These are phyloP conservation scores for Phengaris arion DNA, from an alignment of 2,888 invertebrate species.

Conservation along the genomic window DNA sequence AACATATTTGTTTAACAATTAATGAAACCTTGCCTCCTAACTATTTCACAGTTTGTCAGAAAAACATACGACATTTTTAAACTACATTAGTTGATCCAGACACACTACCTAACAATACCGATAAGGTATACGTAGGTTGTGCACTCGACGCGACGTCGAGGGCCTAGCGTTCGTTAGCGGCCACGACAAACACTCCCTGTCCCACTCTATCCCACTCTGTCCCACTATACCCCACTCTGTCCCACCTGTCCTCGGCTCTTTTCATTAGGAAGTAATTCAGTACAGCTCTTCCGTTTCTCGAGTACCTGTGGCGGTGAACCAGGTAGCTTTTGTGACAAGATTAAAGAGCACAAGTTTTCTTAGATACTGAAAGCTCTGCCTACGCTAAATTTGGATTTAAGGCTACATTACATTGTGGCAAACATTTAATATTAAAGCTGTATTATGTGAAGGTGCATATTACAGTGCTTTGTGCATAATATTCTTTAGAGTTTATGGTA, in stretches of 20 bases:
- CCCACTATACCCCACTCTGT: slow-evolving; percentile 61
- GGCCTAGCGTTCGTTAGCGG: slow-evolving; percentile 73
- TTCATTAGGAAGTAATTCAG: slow-evolving; percentile 80
- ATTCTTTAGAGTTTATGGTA: neutral
- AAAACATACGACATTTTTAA: slow-evolving; percentile 13
- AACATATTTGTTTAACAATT: neutral
- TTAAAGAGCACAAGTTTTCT: slow-evolving; percentile 75
- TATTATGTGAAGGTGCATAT: slow-evolving; percentile 29
- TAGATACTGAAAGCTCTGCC: slow-evolving; percentile 55
- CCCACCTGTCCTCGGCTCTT: slow-evolving; percentile 69
- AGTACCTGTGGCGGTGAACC: slow-evolving; percentile 73
- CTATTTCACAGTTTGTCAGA: neutral
- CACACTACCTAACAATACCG: slow-evolving; percentile 40
- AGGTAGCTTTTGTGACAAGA: slow-evolving; percentile 78
- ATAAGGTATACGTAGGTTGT: slow-evolving; percentile 45
- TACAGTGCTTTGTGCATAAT: no score
- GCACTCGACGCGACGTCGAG: slow-evolving; percentile 55
- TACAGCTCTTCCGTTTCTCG: slow-evolving; percentile 76
- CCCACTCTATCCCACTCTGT: slow-evolving; percentile 62
- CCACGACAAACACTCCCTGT: slow-evolving; percentile 63
- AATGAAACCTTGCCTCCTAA: neutral
- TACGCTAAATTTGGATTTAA: slow-evolving; percentile 69
- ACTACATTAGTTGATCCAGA: slow-evolving; percentile 29
- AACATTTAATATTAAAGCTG: slow-evolving; percentile 28
- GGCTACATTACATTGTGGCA: slow-evolving; percentile 42